Conservation (phyloP, 2,113 vertebrate genomes). For the Eolophus roseicapilla region DNA sequence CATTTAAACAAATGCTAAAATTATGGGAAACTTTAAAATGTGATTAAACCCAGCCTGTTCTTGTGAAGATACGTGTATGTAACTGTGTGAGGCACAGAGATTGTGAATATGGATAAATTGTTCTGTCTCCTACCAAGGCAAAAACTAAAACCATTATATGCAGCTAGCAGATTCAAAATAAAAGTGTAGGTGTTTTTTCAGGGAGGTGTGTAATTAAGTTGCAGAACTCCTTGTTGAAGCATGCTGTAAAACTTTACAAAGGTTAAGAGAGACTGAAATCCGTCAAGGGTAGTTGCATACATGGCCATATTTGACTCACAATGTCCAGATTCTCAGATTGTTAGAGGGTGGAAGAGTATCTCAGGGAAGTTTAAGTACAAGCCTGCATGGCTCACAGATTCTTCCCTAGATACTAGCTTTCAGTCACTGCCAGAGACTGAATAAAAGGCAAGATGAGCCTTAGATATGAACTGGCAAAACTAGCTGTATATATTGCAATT, state of each 20-base stretch:
- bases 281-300: neutral
- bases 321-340: neutral
- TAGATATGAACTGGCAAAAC: neutral
- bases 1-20: neutral
- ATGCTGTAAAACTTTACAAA: neutral
- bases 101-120: neutral
- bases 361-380: neutral
- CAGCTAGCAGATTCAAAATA: neutral
- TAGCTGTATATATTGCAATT: neutral
- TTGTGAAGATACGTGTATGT: neutral
- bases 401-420: neutral
- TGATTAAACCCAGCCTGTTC: neutral
- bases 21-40: neutral
- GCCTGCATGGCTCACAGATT: neutral
- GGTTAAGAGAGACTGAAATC: neutral
- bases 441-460: neutral
- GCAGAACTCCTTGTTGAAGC: neutral
- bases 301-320: neutral
- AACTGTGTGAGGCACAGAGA: fast-evolving
- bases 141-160: neutral
- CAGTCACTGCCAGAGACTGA: neutral
- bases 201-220: neutral
- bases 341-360: neutral
- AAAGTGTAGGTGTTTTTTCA: neutral
- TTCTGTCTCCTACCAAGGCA: neutral